These are phyloP conservation scores for Drosophila affinis DNA, from an alignment of 2,888 invertebrate genomes.

Conservation along the genomic window DNA sequence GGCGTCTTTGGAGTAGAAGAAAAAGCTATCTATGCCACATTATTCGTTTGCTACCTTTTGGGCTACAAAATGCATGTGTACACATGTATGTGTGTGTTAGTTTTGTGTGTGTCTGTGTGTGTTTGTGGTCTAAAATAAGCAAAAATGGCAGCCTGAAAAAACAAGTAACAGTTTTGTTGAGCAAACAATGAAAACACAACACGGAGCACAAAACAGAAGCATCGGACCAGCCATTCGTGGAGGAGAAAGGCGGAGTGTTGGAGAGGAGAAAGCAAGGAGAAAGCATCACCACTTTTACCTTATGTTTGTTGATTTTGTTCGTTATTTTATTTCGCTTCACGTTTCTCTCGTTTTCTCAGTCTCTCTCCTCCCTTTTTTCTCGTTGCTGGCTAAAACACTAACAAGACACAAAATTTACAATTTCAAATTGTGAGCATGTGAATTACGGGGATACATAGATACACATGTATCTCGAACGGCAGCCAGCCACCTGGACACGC, in stretches of 20 bases:
- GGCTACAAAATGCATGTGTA: constrained; percentile 19
- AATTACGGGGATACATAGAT: constrained; percentile 55
- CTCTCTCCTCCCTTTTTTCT: not conserved
- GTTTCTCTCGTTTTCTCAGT: constrained; percentile 1
- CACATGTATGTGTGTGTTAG: constrained; percentile 21
- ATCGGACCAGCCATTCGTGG: constrained; percentile 20
- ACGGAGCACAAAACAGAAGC: constrained; percentile 4
- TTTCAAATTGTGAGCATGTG: constrained; percentile 66
- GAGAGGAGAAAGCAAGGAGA: no score
- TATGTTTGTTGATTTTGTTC: constrained; percentile 74
- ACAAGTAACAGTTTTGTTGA: constrained; percentile 74
- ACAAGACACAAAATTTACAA: constrained; percentile 70
- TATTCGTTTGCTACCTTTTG: constrained; percentile 58
- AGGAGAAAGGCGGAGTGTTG: no score
- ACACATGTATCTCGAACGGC: constrained; percentile 48
- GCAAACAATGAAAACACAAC: constrained; percentile 71
- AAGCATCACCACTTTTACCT: constrained; percentile 51
- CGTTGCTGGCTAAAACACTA: constrained; percentile 33
- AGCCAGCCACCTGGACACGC: constrained; percentile 45
- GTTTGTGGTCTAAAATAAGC: constrained; percentile 57
- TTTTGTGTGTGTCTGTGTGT: constrained; percentile 20
- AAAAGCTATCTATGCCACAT: constrained; percentile 50
- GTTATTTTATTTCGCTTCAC: constrained; percentile 60
- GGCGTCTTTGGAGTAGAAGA: not conserved
- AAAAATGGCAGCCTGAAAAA: constrained; percentile 70